A percentile compares a stretch with the other conserved stretches of the same genome.
Conservation (phyloP, 2,113 vertebrate species). For the zebrafish (Danio rerio) region GRCz12tu NC_133192.1:5343001-5343500, state of each 20-base stretch:
- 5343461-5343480: slow-evolving; percentile 23
- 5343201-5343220: slow-evolving; percentile 70
- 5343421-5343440: slow-evolving; percentile 23
- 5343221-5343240: slow-evolving; percentile 62
- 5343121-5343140: background rate
- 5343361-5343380: background rate
- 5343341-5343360: background rate
- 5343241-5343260: slow-evolving; percentile 69
- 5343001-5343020: too few relatives aligned
- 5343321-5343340: background rate
- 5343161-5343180: slow-evolving; percentile 62
- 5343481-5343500: slow-evolving; percentile 8
- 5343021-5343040: background rate
- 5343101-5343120: slow-evolving; percentile 45
- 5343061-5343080: slow-evolving; percentile 53
- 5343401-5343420: slow-evolving; percentile 35
- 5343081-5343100: slow-evolving; percentile 19
- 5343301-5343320: background rate
- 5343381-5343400: background rate
- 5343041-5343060: background rate
- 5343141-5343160: background rate
- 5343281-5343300: background rate
- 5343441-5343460: background rate
- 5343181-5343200: slow-evolving; percentile 63
- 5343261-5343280: slow-evolving; percentile 66